Evolutionary conservation across 2,797 vertebrate species (phyloP).

Genomic region (Coilia nasus): DNA sequence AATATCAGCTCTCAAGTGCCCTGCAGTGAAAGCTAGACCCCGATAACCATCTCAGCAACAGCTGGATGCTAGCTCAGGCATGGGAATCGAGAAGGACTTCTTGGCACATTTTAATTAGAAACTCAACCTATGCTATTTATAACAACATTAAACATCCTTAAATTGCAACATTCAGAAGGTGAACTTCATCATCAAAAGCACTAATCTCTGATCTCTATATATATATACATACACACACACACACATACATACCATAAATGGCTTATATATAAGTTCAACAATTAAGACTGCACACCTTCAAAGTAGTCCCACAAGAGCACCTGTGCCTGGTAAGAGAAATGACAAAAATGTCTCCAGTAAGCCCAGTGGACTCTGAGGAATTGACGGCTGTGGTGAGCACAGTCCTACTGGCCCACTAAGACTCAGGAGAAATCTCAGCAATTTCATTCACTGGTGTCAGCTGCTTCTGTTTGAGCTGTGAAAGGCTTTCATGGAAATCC

Average conservation of each 20-base stretch:
- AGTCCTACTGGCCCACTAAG: constrained; percentile 46
- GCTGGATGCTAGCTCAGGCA: constrained; percentile 62
- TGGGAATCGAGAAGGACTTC: constrained; percentile 56
- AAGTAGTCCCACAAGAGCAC: not conserved
- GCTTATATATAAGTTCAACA: no score
- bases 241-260: no score
- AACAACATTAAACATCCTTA: not conserved
- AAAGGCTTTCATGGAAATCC: constrained; percentile 38
- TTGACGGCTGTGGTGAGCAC: constrained; percentile 45
- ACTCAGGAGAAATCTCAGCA: constrained; percentile 59
- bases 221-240: no score
- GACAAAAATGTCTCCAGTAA: constrained; percentile 33
- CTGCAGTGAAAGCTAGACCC: constrained; percentile 63
- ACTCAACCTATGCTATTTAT: constrained; percentile 57
- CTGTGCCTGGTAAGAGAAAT: not conserved
- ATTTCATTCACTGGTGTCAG: constrained; percentile 70
- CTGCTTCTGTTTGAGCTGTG: constrained; percentile 58
- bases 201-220: not conserved
- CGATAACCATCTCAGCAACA: constrained; percentile 63
- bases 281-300: not conserved
- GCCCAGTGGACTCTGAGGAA: constrained; percentile 42
- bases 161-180: not conserved
- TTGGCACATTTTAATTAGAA: constrained; percentile 58
- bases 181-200: not conserved
- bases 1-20: constrained; percentile 60